Evolutionary conservation across 2,888 invertebrate genomes (phyloP).

Genomic region (Oligia fasciuncula): DNA sequence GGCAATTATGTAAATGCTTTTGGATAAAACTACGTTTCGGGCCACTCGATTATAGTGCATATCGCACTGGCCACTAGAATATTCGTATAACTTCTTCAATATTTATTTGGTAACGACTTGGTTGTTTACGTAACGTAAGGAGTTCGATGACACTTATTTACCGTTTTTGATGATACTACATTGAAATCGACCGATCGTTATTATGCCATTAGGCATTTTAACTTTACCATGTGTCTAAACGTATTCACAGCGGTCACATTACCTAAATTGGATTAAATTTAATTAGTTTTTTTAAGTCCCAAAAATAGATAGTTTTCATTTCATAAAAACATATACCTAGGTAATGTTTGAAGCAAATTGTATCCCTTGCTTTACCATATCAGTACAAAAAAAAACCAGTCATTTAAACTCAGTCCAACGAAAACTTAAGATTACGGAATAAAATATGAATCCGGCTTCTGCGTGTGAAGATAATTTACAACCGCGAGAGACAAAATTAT

Average conservation of each 20-base stretch:
- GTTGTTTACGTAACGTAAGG: not conserved
- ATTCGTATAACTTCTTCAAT: constrained; percentile 5
- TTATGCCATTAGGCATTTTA: not conserved
- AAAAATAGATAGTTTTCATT: not conserved
- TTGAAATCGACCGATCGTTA: not conserved
- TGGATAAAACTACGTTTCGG: constrained; percentile 11
- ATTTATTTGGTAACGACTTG: constrained; percentile 9
- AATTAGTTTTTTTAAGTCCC: too few relatives aligned
- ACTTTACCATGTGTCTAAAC: not conserved
- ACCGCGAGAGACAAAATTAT: not conserved
- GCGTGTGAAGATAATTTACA: not conserved
- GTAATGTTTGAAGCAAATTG: not conserved
- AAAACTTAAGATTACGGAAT: not conserved
- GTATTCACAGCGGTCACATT: not conserved
- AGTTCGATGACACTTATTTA: not conserved
- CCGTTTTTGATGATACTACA: not conserved
- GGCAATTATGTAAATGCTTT: constrained; percentile 45
- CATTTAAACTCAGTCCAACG: too few relatives aligned
- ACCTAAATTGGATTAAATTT: not conserved
- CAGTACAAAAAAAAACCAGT: too few relatives aligned
- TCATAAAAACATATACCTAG: not conserved
- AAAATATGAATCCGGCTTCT: not conserved
- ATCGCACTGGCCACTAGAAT: not conserved
- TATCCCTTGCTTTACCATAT: not conserved
- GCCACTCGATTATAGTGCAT: not conserved